Conservation (phyloP, 2,113 vertebrate species). For the Etheostoma spectabile region DNA sequence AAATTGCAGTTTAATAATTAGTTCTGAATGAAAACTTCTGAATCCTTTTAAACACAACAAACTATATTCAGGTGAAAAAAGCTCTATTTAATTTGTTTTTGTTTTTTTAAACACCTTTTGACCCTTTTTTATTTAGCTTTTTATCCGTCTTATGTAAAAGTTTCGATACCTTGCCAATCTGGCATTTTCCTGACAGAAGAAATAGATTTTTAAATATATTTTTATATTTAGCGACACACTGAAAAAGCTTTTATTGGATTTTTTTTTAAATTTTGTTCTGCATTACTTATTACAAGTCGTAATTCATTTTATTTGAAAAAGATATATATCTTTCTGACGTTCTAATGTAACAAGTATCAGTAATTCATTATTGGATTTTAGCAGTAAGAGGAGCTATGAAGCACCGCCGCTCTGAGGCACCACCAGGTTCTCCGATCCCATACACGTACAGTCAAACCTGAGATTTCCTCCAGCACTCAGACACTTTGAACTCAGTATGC, state of each 20-base stretch:
- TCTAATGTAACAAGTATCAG: too few relatives aligned
- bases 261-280: neutral
- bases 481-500: slow-evolving; percentile 59
- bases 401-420: slow-evolving; percentile 48
- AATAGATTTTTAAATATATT: neutral
- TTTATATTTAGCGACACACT: slow-evolving; percentile 3
- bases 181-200: neutral
- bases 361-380: neutral
- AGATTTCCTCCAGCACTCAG: slow-evolving; percentile 46
- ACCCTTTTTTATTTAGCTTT: neutral
- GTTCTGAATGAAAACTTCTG: slow-evolving; percentile 65
- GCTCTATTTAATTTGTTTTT: slow-evolving; percentile 14
- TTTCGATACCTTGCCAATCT: neutral
- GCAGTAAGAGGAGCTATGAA: slow-evolving; percentile 18
- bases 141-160: neutral
- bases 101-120: neutral
- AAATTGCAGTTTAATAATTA: slow-evolving; percentile 69
- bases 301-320: neutral
- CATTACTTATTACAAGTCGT: neutral
- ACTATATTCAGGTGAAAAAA: slow-evolving; percentile 18
- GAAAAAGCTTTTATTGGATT: too few relatives aligned
- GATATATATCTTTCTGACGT: neutral
- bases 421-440: slow-evolving; percentile 32
- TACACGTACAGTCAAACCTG: slow-evolving; percentile 7
- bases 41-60: slow-evolving; percentile 41